Evolutionary conservation across 2,888 invertebrate genomes (phyloP).

Genomic region (Oscheius sp.): DNA sequence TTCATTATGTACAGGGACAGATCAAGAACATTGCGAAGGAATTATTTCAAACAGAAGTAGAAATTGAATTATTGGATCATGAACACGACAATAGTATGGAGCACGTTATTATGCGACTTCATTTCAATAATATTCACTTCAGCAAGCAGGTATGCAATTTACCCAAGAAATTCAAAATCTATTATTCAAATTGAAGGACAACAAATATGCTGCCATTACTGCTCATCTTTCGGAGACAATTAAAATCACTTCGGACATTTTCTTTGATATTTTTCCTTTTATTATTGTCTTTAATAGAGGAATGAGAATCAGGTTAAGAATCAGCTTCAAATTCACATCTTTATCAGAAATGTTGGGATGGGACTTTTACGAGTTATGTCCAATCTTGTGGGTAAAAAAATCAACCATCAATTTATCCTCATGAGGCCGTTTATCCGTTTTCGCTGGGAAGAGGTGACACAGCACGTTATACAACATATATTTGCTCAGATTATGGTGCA

Average conservation of each 20-base stretch:
- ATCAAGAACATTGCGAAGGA: conserved; percentile 72
- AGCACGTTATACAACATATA: neutral
- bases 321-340: neutral
- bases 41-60: conserved; percentile 91
- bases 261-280: conserved; percentile 97
- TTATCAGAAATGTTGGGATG: conserved; percentile 82
- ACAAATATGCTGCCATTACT: conserved; percentile 35
- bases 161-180: neutral
- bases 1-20: conserved; percentile 88
- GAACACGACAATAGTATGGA: conserved; percentile 88
- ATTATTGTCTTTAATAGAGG: conserved; percentile 90
- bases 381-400: conserved; percentile 85
- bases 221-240: conserved; percentile 45
- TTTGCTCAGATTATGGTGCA: conserved; percentile 82
- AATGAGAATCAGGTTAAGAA: conserved; percentile 55
- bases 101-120: conserved; percentile 90
- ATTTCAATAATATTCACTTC: conserved; percentile 86
- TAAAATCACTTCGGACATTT: conserved; percentile 76
- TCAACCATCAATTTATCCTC: conserved; percentile 89
- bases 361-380: conserved; percentile 85
- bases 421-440: conserved; percentile 91
- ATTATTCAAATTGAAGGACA: conserved; percentile 27
- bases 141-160: conserved; percentile 20
- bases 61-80: conserved; percentile 87
- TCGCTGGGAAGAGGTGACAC: conserved; percentile 86